Evolutionary conservation across 1,140 invertebrate genomes (phyloP), one percentile per base, ranked within the genome.

Genomic region (Cydia amplana): DNA sequence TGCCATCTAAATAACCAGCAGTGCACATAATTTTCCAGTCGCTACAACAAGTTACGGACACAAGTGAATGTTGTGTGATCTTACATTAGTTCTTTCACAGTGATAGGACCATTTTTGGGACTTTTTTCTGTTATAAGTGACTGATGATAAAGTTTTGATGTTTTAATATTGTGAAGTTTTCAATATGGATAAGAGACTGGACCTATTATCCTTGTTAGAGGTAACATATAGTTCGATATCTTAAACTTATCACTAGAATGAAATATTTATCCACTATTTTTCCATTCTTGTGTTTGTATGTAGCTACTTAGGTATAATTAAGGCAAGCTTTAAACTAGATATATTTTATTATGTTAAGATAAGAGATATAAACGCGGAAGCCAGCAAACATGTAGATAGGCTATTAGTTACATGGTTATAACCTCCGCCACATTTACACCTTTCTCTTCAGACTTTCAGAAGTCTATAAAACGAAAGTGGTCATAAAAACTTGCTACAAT

Each of bases 111-210:
- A 32, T 49, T 72, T 60, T 65, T 49, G 55, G 55, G 46, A 49
- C 18, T 9, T n/a, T 67, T 73, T 36, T 73, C 6, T 36, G 40
- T 43, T 49, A 77, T 87, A 81, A 77, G 74, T 78, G 32, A 79
- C 78, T 79, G 82, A 84, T 77, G 80, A 79, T 77, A 73, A 74
- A 81, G 84, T 88, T 84, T 90, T 84, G 80, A 85, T 88, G 40
- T 46, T 74, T 80, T 79, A 86, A 82, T 76, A 82, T 81, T 65
- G 74, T 79, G 73, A 79, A 80, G 72, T 82, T 75, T 73, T 79
- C 32, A 91, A 87, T 81, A 93, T 92, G 91, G 91, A 93, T 91
- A 90, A 86, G 86, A 93, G 91, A 84, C 81, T 93, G 87, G 93
- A 93, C 81, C 79, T 93, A 63, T 85, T 93, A 79, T 93, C 91